A percentile compares a stretch with the other conserved stretches of the same genome.
Evolutionary conservation across 2,888 invertebrate species (phyloP).

Genomic region (Dicranocentrus wangi): DNA sequence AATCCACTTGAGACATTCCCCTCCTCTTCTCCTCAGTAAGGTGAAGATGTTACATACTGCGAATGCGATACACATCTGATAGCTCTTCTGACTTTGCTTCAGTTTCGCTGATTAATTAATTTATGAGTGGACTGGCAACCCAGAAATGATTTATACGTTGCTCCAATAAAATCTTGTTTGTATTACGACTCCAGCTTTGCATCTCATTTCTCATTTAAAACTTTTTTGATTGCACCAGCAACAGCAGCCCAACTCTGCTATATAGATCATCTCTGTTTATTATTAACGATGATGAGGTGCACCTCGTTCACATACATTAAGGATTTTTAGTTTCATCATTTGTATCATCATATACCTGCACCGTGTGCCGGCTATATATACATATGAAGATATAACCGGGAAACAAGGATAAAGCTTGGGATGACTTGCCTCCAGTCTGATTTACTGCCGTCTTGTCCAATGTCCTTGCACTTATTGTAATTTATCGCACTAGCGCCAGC

Average conservation of each 20-base stretch:
- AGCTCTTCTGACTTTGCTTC: slow-evolving; percentile 30
- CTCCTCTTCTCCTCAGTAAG: background rate
- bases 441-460: slow-evolving; percentile 56
- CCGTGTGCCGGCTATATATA: background rate
- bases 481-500: slow-evolving; percentile 59
- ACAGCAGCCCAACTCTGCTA: slow-evolving; percentile 18
- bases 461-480: slow-evolving; percentile 63
- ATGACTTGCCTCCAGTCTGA: slow-evolving; percentile 55
- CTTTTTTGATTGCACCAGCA: slow-evolving; percentile 49
- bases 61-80: background rate
- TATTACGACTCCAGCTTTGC: slow-evolving; percentile 7
- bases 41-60: slow-evolving; percentile 23
- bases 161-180: slow-evolving; percentile 64
- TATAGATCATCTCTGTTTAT: slow-evolving; percentile 55
- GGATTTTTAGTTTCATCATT: background rate
- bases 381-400: background rate
- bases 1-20: background rate
- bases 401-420: slow-evolving; percentile 23
- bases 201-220: slow-evolving; percentile 24
- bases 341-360: slow-evolving; percentile 1
- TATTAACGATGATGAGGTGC: slow-evolving; percentile 23
- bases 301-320: slow-evolving; percentile 7
- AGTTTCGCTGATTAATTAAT: slow-evolving; percentile 62
- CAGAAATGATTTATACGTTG: slow-evolving; percentile 58
- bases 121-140: slow-evolving; percentile 42